Base-by-base conservation (phyloP, 1,140 invertebrate genomes). In the Halictus rubicundus region DNA sequence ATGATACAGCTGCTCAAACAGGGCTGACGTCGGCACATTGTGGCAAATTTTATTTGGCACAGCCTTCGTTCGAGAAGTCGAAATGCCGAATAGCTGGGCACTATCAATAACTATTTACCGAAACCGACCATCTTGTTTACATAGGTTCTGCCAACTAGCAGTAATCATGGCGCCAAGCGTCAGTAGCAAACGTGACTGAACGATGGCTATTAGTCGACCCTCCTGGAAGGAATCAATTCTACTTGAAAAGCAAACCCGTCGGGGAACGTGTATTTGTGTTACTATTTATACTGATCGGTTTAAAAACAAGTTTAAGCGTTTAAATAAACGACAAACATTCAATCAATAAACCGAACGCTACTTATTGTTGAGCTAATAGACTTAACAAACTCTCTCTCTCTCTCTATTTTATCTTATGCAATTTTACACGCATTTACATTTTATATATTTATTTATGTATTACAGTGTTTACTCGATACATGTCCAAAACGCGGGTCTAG, bases 101-200 rank as follows among this genome's bases (percentile, higher is more conserved):
- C 65, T 72, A 82, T 74, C 74, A 37, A 61, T 63, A 57, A 68
- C 46, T 85, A 70, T 78, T 84, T 84, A 63, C 60, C 63, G 71
- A 83, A 78, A 72, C 63, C 21, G 64, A 49, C 46, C 32, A 37
- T 25, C 68, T 74, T 85, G 78, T 84, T 85, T 78, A 81, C 64
- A 61, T 32, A 42, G 12, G n/a, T 76, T 84, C 59, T 71, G 77
- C 66, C 77, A 83, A 70, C 14, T 81, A 57, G 78, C 57, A 27
- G 60, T 49, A 63, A 66, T 78, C 68, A 83, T 81, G 72, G 78
- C 65, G 46, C 46, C 82, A 54, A 78, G 69, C 77, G 69, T 85
- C 78, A 81, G 63, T 21, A 66, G 57, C 9, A 64, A 83, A 84
- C 83, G 78, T 80, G 72, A 79, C 68, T 46, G 23, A 75, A 39